phyloP scores from a whole-genome alignment of 2,113 vertebrate species.

The Megaleporinus macrocephalus region DNA sequence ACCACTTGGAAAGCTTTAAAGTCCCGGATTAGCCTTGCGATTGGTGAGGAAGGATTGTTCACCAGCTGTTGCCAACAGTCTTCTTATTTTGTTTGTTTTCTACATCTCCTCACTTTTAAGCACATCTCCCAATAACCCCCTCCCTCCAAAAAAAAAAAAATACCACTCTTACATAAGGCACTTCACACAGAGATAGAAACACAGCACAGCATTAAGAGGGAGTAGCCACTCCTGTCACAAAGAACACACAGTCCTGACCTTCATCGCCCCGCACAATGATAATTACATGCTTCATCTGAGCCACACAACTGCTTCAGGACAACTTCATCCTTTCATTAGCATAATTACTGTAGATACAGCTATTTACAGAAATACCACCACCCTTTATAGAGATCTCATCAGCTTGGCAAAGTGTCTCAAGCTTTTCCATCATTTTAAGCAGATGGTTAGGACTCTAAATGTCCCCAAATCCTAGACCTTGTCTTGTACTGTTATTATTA shows the following conservation, averaged over 20 bases:
- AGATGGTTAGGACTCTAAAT: too few species aligned
- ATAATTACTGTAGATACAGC: conserved; percentile 42
- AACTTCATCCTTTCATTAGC: conserved; percentile 36
- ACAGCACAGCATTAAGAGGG: conserved; percentile 4
- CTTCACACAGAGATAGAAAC: conserved; percentile 3
- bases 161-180: conserved; percentile 26
- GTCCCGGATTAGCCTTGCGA: too few species aligned
- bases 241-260: conserved; percentile 16
- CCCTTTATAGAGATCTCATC: conserved; percentile 6
- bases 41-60: not conserved
- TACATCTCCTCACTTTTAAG: not conserved
- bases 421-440: too few species aligned
- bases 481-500: too few species aligned
- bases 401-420: not conserved
- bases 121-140: not conserved
- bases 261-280: not conserved
- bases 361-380: not conserved
- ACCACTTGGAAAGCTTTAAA: too few species aligned
- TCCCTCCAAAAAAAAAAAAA: too few species aligned
- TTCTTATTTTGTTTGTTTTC: not conserved
- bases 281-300: conserved; percentile 36
- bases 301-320: not conserved
- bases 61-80: not conserved
- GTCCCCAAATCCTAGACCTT: too few species aligned
- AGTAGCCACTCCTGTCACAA: conserved; percentile 7